phyloP scores from a whole-genome alignment of 1,140 invertebrate species.

The Pteromalus puparum region DNA sequence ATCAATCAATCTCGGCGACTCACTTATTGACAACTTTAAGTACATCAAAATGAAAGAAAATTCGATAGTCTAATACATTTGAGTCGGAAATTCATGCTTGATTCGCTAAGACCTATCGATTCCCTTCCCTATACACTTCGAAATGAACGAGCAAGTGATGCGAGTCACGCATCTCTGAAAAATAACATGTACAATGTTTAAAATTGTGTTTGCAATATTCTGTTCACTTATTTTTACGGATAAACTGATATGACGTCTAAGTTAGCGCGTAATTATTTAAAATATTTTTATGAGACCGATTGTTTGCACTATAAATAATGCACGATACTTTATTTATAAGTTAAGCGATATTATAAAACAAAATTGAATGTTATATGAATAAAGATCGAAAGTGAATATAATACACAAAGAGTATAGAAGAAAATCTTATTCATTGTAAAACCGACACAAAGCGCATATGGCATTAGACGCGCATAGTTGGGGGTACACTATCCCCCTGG shows the following conservation, averaged over 20 bases:
- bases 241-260: not conserved
- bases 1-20: not conserved
- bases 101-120: no score
- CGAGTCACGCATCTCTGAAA: not conserved
- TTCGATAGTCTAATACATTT: no score
- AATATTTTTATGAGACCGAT: slow-evolving; percentile 42
- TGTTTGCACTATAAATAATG: slow-evolving; percentile 53
- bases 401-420: not conserved
- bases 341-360: slow-evolving; percentile 36
- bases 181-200: not conserved
- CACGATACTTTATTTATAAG: slow-evolving; percentile 46
- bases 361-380: slow-evolving; percentile 45
- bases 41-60: no score
- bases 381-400: slow-evolving; percentile 3
- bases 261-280: slow-evolving; percentile 28
- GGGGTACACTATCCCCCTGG: not conserved
- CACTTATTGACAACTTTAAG: no score
- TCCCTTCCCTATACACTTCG: no score
- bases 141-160: not conserved
- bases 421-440: not conserved
- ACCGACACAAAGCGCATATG: no score
- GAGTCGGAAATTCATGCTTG: no score
- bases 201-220: slow-evolving; percentile 28
- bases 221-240: not conserved
- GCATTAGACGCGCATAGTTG: no score